Percentiles rank a stretch among this genome's conserved stretches.
Evolutionary conservation across 2,113 vertebrate genomes (phyloP).

Genomic region (Limanda limanda): DNA sequence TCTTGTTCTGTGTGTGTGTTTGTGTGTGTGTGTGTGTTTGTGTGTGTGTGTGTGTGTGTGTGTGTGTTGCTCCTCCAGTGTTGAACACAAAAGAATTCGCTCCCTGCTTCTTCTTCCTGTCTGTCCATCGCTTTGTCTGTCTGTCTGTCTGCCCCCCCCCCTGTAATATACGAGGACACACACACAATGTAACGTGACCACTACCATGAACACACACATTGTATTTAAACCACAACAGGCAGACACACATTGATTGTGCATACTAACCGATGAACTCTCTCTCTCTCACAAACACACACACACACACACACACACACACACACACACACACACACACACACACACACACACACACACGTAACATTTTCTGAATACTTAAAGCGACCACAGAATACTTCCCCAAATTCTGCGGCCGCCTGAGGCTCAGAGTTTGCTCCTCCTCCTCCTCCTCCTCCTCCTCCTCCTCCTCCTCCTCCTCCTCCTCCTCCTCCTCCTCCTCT

Average conservation of each 20-base stretch:
- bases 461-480: conserved; percentile 25
- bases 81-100: conserved; percentile 55
- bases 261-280: neutral
- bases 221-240: conserved; percentile 17
- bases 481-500: conserved; percentile 26
- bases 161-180: neutral
- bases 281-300: conserved; percentile 25
- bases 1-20: neutral
- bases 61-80: conserved; percentile 19
- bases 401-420: conserved; percentile 79
- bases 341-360: conserved; percentile 60
- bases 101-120: conserved; percentile 59
- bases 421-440: conserved; percentile 65
- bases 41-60: conserved; percentile 1
- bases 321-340: conserved; percentile 23
- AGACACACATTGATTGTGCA: neutral
- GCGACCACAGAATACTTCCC: conserved; percentile 83
- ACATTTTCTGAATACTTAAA: conserved; percentile 84
- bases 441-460: neutral
- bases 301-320: conserved; percentile 31
- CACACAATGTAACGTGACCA: neutral
- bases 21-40: too few species aligned
- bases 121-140: conserved; percentile 5
- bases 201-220: neutral
- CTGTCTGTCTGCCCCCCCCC: too few species aligned